Percentiles rank a stretch among this genome's conserved stretches.
phyloP scores from a whole-genome alignment of 92 coral and sea anemone genomes.

The Zoanthus sociatus region DNA sequence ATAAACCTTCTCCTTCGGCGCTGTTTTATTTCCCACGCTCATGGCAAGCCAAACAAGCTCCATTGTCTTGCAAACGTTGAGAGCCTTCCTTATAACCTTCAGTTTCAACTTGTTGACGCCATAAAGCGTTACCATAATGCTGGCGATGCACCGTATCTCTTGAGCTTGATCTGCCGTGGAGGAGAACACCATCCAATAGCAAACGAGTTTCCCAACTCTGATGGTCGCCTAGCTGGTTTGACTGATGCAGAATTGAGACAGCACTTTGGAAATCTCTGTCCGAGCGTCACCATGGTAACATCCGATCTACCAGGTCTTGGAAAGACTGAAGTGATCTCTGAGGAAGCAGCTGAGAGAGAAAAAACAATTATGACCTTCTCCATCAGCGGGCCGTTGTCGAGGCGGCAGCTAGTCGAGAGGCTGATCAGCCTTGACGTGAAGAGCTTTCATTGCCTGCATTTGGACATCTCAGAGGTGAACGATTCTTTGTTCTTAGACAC shows the following conservation, averaged over 20 bases:
- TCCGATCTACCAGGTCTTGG: constrained; percentile 90
- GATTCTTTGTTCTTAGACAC: constrained; percentile 78
- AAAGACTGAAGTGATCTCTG: constrained; percentile 76
- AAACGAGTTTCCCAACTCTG: constrained; percentile 67
- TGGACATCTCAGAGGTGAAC: constrained; percentile 80
- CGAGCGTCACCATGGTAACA: constrained; percentile 71
- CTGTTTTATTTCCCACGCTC: constrained; percentile 43
- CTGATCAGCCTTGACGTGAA: constrained; percentile 61
- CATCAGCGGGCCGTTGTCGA: constrained; percentile 86
- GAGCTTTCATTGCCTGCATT: constrained; percentile 68
- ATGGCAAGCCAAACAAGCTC: constrained; percentile 23
- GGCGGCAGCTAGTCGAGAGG: constrained; percentile 72
- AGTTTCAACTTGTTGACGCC: constrained; percentile 72
- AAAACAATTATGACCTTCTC: constrained; percentile 75
- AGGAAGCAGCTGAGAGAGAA: constrained; percentile 53
- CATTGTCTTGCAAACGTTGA: constrained; percentile 82
- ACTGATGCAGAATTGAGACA: constrained; percentile 60
- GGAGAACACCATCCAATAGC: constrained; percentile 79
- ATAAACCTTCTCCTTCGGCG: constrained; percentile 70
- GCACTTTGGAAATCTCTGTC: constrained; percentile 47
- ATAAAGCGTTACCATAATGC: constrained; percentile 54
- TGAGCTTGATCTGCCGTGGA: constrained; percentile 79
- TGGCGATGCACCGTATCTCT: constrained; percentile 44
- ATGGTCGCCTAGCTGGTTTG: constrained; percentile 66
- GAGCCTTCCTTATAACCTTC: constrained; percentile 70